Evolutionary conservation across 2,888 invertebrate genomes (phyloP).

Genomic region (Meiosimyza platycephala): DNA sequence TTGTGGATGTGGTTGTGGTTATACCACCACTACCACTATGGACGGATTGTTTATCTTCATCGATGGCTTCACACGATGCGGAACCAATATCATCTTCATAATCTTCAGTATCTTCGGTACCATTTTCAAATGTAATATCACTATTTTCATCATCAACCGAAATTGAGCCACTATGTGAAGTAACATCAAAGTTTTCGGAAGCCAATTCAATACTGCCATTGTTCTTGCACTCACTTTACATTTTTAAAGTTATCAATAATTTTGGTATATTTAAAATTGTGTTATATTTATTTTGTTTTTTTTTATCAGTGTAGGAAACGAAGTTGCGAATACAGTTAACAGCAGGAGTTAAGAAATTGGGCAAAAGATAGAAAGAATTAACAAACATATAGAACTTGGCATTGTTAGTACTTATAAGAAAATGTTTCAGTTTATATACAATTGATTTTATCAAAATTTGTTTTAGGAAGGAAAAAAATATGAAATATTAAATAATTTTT

Average conservation of each 20-base stretch:
- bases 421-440: neutral
- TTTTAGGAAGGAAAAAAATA: neutral
- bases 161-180: conserved; percentile 61
- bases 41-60: conserved; percentile 51
- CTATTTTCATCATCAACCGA: conserved; percentile 67
- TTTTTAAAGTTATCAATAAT: conserved; percentile 19
- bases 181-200: conserved; percentile 55
- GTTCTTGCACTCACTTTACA: conserved; percentile 50
- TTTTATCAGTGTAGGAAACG: conserved; percentile 35
- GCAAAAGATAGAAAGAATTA: neutral
- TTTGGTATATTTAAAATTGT: conserved; percentile 9
- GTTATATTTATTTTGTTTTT: conserved; percentile 33
- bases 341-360: conserved; percentile 37
- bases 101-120: conserved; percentile 61
- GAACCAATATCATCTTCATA: conserved; percentile 62
- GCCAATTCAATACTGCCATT: conserved; percentile 56
- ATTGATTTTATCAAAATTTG: neutral
- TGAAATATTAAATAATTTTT: neutral
- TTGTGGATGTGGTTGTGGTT: conserved; percentile 12
- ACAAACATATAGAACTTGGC: neutral
- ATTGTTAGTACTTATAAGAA: neutral
- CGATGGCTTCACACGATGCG: conserved; percentile 61
- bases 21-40: conserved; percentile 42
- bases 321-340: conserved; percentile 24
- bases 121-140: conserved; percentile 64